A percentile compares a stretch with the other conserved stretches of the same genome.
Conservation (phyloP, 1,140 invertebrate genomes). For the Euura lappo region DNA sequence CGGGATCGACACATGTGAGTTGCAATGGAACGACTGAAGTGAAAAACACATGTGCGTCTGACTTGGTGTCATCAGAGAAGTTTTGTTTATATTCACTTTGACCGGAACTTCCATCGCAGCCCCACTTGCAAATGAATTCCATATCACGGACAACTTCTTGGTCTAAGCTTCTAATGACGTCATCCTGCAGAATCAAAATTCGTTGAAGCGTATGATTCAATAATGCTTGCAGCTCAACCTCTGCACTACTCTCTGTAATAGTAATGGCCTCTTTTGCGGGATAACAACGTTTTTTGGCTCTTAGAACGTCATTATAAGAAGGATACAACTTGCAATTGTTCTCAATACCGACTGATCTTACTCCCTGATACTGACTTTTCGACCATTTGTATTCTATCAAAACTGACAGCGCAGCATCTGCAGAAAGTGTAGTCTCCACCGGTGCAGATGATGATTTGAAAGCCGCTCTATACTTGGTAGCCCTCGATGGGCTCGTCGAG, state of each 20-base stretch:
- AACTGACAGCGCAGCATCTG: constrained; percentile 14
- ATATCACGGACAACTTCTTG: constrained; percentile 25
- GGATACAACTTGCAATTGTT: constrained; percentile 2
- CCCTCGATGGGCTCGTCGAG: constrained; percentile 15
- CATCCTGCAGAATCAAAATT: constrained; percentile 27
- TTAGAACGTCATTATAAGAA: not conserved
- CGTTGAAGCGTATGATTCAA: constrained; percentile 32
- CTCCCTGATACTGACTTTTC: constrained; percentile 12
- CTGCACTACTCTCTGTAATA: constrained; percentile 28
- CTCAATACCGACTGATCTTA: constrained; percentile 11
- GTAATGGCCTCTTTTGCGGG: constrained; percentile 20
- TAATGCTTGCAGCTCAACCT: constrained; percentile 34
- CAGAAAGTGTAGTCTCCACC: constrained; percentile 7
- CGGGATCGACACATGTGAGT: no score
- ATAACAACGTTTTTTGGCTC: constrained; percentile 33
- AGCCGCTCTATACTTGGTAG: constrained; percentile 15
- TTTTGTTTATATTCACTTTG: constrained; percentile 30
- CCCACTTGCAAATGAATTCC: constrained; percentile 32
- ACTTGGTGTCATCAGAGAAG: constrained; percentile 14
- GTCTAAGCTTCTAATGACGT: constrained; percentile 26
- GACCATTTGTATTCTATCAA: constrained; percentile 12
- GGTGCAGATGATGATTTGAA: not conserved
- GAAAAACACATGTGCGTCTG: constrained; percentile 12
- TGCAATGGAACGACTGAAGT: no score
- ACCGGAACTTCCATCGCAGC: constrained; percentile 16